Evolutionary conservation across 2,888 invertebrate genomes (phyloP).

Genomic region (Geophilus truncorum): DNA sequence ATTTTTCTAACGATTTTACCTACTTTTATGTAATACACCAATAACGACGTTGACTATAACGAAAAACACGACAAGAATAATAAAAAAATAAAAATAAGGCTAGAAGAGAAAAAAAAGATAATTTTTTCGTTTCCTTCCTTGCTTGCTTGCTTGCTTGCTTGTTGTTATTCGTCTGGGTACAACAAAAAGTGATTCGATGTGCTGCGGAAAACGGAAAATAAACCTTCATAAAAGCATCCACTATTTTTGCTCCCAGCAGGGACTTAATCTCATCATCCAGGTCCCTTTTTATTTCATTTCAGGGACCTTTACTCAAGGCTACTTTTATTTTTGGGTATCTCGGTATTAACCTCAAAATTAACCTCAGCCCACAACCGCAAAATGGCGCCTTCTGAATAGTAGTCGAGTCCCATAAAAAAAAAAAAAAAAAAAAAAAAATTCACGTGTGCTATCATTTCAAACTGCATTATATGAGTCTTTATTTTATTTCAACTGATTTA

Average conservation of each 20-base stretch:
- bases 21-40: not conserved
- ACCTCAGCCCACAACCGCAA: not conserved
- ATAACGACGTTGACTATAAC: not conserved
- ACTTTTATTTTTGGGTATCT: not conserved
- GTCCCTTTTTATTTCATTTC: slow-evolving; percentile 7
- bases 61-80: not conserved
- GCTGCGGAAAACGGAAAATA: slow-evolving; percentile 11
- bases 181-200: slow-evolving; percentile 8
- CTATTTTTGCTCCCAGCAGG: slow-evolving; percentile 10
- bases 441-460: not conserved
- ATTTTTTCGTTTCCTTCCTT: slow-evolving; percentile 10
- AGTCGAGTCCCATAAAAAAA: not conserved
- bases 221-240: slow-evolving; percentile 12
- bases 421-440: not conserved
- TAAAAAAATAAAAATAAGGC: not conserved
- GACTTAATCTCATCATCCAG: slow-evolving; percentile 12
- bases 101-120: too few species aligned
- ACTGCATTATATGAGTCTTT: not conserved
- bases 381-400: not conserved
- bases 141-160: too few species aligned
- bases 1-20: not conserved
- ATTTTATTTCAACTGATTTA: not conserved
- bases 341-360: not conserved
- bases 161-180: slow-evolving; percentile 15
- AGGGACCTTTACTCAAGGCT: not conserved